A percentile compares a stretch with the other conserved stretches of the same genome.
Evolutionary conservation across 2,888 invertebrate species (phyloP).

Genomic region (Lasioglossum morio): DNA sequence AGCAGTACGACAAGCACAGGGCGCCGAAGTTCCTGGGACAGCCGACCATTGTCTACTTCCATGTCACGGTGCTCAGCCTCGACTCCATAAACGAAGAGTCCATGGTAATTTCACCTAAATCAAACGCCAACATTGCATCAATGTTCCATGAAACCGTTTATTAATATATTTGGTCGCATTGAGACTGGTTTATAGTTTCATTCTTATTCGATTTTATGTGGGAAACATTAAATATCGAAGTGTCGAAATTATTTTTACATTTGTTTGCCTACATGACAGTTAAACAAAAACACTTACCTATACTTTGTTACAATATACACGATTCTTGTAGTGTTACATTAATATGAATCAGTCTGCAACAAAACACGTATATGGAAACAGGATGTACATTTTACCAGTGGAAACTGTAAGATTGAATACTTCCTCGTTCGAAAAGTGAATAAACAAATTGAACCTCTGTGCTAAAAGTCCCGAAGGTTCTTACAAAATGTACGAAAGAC

Average conservation of each 20-base stretch:
- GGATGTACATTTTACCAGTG: neutral
- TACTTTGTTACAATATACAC: neutral
- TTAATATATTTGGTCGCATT: no score
- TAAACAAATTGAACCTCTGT: neutral
- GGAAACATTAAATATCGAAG: neutral
- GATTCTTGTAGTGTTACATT: no score
- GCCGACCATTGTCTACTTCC: slow-evolving; percentile 95
- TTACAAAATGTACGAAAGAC: neutral
- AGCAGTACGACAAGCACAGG: slow-evolving; percentile 95
- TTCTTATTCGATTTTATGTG: no score
- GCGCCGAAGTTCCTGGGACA: slow-evolving; percentile 94
- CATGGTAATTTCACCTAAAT: slow-evolving; percentile 87
- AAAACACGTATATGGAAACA: neutral
- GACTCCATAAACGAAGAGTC: slow-evolving; percentile 98
- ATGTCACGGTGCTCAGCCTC: slow-evolving; percentile 94
- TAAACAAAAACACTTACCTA: neutral
- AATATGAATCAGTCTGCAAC: no score
- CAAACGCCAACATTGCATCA: neutral
- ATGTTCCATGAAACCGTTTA: neutral
- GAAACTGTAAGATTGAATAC: neutral
- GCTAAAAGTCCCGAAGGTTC: neutral
- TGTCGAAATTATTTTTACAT: neutral
- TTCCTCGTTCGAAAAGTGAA: neutral
- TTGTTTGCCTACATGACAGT: no score
- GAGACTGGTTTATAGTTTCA: no score